phyloP scores from a whole-genome alignment of 2,113 vertebrate species.

The Nyctibius bracteatus region DNA sequence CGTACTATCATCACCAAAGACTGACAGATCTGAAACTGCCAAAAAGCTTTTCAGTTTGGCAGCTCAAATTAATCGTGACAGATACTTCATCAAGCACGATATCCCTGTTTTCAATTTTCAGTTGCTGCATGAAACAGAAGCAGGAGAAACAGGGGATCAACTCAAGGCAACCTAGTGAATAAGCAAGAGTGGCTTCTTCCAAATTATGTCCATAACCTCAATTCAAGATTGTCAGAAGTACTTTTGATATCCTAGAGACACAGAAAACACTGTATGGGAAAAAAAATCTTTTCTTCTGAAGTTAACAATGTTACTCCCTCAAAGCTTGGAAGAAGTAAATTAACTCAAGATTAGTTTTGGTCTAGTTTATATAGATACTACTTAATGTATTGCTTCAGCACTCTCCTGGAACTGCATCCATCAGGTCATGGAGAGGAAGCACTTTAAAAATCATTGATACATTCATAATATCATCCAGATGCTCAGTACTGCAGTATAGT shows the following conservation, averaged over 20 bases:
- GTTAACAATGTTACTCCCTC: neutral
- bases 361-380: neutral
- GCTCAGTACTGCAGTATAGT: neutral
- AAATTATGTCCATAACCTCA: neutral
- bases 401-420: neutral
- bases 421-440: neutral
- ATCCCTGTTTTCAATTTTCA: neutral
- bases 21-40: neutral
- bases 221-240: neutral
- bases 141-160: neutral
- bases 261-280: neutral
- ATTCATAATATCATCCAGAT: neutral
- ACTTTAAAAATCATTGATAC: neutral
- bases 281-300: neutral
- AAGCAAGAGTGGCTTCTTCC: neutral
- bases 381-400: neutral
- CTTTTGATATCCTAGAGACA: neutral
- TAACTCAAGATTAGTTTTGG: neutral
- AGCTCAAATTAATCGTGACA: neutral
- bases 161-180: neutral
- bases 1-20: neutral
- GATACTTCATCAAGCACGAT: neutral
- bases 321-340: neutral
- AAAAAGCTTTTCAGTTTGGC: neutral
- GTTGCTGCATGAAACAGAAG: neutral